These are phyloP conservation scores for Sisyra nigra DNA, from an alignment of 2,888 invertebrate species.

Conservation along the genomic window DNA sequence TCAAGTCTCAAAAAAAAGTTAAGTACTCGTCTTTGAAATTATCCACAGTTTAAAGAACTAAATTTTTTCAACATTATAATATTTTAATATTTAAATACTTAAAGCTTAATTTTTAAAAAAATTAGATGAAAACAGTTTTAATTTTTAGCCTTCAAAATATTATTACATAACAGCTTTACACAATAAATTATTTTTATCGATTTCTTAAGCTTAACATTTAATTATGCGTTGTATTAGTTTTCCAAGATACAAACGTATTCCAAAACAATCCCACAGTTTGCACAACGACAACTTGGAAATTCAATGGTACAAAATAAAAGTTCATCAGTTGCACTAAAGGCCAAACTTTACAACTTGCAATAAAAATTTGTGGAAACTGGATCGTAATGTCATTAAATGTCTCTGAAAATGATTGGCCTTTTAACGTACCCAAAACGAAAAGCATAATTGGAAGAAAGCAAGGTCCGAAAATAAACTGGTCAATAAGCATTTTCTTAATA, in stretches of 20 bases:
- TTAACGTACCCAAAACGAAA: conserved; percentile 35
- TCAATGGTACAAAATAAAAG: conserved; percentile 67
- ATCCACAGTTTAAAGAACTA: no score
- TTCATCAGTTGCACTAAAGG: conserved; percentile 73
- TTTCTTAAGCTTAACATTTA: no score
- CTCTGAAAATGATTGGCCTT: conserved; percentile 34
- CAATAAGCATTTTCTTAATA: conserved; percentile 50
- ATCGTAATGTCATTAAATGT: conserved; percentile 35
- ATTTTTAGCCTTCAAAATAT: no score
- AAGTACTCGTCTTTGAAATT: no score
- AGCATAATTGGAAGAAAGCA: conserved; percentile 41
- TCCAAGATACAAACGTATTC: conserved; percentile 74
- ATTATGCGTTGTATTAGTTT: no score
- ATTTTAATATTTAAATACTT: no score
- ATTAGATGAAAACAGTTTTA: no score
- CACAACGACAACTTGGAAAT: conserved; percentile 65
- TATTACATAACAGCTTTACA: no score
- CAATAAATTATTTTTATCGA: no score
- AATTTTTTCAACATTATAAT: no score
- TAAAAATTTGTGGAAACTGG: conserved; percentile 45
- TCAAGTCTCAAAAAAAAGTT: no score
- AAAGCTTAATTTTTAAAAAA: no score
- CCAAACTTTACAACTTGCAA: conserved; percentile 61
- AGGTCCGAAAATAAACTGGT: conserved; percentile 64
- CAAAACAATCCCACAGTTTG: conserved; percentile 68